Evolutionary conservation across 2,113 vertebrate species (phyloP), one percentile per base, ranked within the genome.

Genomic region (Zosterops japonicus): DNA sequence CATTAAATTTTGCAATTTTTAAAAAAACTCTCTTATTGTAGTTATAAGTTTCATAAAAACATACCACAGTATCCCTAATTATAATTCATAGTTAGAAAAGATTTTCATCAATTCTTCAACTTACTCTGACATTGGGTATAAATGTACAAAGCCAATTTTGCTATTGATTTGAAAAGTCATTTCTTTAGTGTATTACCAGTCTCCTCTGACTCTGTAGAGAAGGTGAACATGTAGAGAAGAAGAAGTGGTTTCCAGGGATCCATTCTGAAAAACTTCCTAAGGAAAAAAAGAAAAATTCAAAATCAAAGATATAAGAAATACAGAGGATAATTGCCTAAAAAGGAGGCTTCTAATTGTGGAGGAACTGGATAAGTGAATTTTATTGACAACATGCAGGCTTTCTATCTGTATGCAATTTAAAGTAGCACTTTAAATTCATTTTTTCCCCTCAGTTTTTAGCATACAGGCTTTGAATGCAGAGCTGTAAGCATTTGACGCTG

Each of bases 121-220:
- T 77, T 49, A 29, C 36, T 52, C 55, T 64, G 14, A 47, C 16
- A 87, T 5, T 42, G 12, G 57, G 11, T 56, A 90, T 25, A 49
- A 67, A 24, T 33, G 8, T 50, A 35, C 42, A 89, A 89, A 85
- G 44, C 0, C 1, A 71, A 12, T 46, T 85, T 69, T 70, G 6
- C 13, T 42, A 61, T 22, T n/a, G 60, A 75, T 33, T 44, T 68
- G 31, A 84, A 53, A 22, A 88, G 18, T 14, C 0, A 87, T 65
- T 83, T 77, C 16, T 57, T 90, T 60, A 69, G 21, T 52, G 15
- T 36, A 90, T 98, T 97, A 98, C 98, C 98, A 77, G 60, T 94
- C 77, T 75, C 97, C 69, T 98, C 96, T 78, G 97, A 79, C 47
- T 93, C 78, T 75, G 75, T 42, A 57, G 74, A 82, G 33, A 72